A percentile compares a stretch with the other conserved stretches of the same genome.
These are phyloP conservation scores for Alloplasta piceator DNA, from an alignment of 2,888 invertebrate genomes.

Conservation along the genomic window DNA sequence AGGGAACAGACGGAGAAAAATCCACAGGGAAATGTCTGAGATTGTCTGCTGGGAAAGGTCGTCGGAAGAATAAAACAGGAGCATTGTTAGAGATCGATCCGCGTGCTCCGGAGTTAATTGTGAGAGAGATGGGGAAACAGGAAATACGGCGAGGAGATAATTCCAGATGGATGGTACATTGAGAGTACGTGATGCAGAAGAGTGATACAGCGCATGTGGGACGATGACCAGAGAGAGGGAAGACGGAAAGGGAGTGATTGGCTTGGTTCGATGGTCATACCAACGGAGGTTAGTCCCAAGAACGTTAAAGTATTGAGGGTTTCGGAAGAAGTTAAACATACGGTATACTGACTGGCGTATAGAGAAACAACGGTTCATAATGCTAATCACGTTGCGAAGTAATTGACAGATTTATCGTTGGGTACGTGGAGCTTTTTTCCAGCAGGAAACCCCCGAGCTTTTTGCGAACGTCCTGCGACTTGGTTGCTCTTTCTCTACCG, in stretches of 20 bases:
- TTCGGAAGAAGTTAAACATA: constrained; percentile 17
- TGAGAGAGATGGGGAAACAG: neutral
- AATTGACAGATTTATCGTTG: constrained; percentile 61
- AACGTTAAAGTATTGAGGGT: constrained; percentile 69
- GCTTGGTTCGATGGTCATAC: constrained; percentile 47
- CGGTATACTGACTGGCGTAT: constrained; percentile 9
- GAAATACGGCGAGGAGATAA: constrained; percentile 47
- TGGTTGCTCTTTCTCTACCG: constrained; percentile 27
- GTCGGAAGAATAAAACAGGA: neutral
- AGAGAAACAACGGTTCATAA: constrained; percentile 60
- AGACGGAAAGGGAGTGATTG: constrained; percentile 13
- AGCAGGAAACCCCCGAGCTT: constrained; percentile 34
- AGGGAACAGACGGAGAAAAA: too few species aligned
- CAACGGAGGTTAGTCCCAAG: constrained; percentile 12
- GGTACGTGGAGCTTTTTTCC: constrained; percentile 43
- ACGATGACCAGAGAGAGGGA: constrained; percentile 63
- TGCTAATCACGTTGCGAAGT: constrained; percentile 60
- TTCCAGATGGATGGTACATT: constrained; percentile 27
- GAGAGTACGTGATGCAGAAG: constrained; percentile 39
- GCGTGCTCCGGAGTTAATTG: constrained; percentile 18
- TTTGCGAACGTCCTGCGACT: constrained; percentile 52
- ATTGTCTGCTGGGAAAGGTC: neutral
- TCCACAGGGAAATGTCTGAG: too few species aligned
- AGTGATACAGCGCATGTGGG: constrained; percentile 57
- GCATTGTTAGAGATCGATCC: neutral